Evolutionary conservation across 2,888 invertebrate genomes (phyloP).

Genomic region (Trissolcus brochymenae): DNA sequence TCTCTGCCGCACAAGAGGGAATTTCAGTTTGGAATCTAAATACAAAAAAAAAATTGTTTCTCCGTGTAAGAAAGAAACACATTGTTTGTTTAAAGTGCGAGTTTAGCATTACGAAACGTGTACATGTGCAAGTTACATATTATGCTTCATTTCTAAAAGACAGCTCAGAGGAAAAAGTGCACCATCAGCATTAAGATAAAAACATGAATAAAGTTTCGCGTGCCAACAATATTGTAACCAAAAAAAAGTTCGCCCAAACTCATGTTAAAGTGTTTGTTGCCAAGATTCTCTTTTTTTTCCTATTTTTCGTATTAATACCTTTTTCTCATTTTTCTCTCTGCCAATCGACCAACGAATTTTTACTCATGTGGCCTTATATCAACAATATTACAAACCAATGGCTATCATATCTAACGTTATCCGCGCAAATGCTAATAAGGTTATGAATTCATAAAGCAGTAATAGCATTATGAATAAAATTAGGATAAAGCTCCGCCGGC

Average conservation of each 20-base stretch:
- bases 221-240: slow-evolving; percentile 16
- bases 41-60: slow-evolving; percentile 13
- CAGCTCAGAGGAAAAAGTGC: slow-evolving; percentile 14
- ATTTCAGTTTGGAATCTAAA: background rate
- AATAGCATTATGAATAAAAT: slow-evolving; percentile 50
- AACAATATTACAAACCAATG: slow-evolving; percentile 22
- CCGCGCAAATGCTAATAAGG: slow-evolving; percentile 36
- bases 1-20: no score
- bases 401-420: slow-evolving; percentile 26
- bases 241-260: slow-evolving; percentile 10
- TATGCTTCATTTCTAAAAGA: slow-evolving; percentile 20
- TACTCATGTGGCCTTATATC: background rate
- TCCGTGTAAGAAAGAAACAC: background rate
- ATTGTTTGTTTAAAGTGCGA: slow-evolving; percentile 11
- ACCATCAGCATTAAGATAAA: slow-evolving; percentile 34
- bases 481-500: slow-evolving; percentile 37
- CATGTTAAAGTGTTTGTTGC: background rate
- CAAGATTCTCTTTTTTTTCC: slow-evolving; percentile 1
- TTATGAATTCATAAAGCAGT: slow-evolving; percentile 37
- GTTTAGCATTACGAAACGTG: background rate
- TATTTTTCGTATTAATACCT: background rate
- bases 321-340: background rate
- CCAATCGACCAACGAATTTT: background rate
- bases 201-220: slow-evolving; percentile 23
- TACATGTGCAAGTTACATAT: slow-evolving; percentile 19